phyloP scores from a whole-genome alignment of 2,797 vertebrate genomes.

The Spheniscus humboldti region DNA sequence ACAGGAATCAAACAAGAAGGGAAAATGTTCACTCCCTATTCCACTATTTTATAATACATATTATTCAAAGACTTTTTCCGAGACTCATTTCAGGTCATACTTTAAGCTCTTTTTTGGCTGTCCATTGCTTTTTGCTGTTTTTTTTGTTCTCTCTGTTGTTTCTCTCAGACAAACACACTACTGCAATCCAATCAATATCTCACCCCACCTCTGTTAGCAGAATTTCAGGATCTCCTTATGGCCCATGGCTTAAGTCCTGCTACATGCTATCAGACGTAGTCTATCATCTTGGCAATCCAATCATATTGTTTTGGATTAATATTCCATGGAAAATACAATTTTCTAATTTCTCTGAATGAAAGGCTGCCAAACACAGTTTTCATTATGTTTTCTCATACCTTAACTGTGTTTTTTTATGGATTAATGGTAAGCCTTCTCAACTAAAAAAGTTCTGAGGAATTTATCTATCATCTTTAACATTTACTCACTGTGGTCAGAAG shows the following conservation, averaged over 20 bases:
- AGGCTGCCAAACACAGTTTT: background rate
- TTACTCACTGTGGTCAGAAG: background rate
- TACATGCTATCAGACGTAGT: background rate
- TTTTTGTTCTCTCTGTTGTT: background rate
- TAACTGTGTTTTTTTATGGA: background rate
- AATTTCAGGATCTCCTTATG: background rate
- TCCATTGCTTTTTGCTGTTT: background rate
- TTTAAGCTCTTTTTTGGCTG: background rate
- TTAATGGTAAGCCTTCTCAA: background rate
- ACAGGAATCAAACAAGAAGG: background rate
- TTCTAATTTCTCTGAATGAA: background rate
- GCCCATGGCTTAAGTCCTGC: background rate
- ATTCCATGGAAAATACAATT: background rate
- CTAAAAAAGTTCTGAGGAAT: background rate
- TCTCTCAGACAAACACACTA: background rate
- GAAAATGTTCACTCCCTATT: background rate
- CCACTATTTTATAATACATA: background rate
- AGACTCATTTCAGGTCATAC: background rate
- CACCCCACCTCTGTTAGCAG: background rate
- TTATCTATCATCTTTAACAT: background rate
- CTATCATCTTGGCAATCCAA: background rate
- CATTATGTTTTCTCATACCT: background rate
- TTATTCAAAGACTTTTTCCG: background rate
- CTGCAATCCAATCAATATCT: background rate
- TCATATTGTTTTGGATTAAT: background rate